Base-by-base conservation (phyloP, 2,113 vertebrate species). In the Mixornis gularis region DNA sequence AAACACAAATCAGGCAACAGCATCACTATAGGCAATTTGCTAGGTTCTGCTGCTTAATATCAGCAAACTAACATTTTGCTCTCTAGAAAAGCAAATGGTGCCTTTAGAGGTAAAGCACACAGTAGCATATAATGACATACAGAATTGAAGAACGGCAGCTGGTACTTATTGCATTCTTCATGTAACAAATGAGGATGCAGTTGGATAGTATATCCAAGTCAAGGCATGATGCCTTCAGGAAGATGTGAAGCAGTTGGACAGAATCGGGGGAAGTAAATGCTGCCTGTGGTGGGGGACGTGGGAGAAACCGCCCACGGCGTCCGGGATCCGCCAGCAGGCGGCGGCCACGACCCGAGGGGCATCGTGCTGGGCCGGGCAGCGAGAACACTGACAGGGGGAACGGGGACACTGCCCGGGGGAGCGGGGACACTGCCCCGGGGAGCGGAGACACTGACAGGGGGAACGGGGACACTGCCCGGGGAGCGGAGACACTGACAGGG, bases 191-290 rank as follows among this genome's bases (percentile, higher is more conserved):
- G 41, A 83, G 17, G 32, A 44, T 1, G 5, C 24, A 62, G 38
- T 14, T 49, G 65, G 59, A 59, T 14, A 38, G 38, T 29, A 9
- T 10, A 48, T 11, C n/a, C 8, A 52, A 41, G 52, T 3, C 14
- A 10, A 51, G 62, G 66, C 41, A 34, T 2, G 48, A 22, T 14
- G 36, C 25, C 19, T 55, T 69, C 44, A 17, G 49, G 49, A 64
- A 46, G 29, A 21, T 25, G 19, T 13, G 21, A 22, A 49, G 27
- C 17, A 20, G 32, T 2, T 36, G 74, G 17, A 38, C 46, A 41
- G 34, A 69, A 38, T 29, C 29, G 0, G 0, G 19, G 36, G 19
- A 41, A 78, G 21, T 2, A 10, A 59, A 19, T 3, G 6, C 4
- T 10, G 34, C 32, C 6, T 20, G 7, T 13, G 40, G 13, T 13